Conservation (phyloP, 2,888 invertebrate species). For the Cylloceria caligata region DNA sequence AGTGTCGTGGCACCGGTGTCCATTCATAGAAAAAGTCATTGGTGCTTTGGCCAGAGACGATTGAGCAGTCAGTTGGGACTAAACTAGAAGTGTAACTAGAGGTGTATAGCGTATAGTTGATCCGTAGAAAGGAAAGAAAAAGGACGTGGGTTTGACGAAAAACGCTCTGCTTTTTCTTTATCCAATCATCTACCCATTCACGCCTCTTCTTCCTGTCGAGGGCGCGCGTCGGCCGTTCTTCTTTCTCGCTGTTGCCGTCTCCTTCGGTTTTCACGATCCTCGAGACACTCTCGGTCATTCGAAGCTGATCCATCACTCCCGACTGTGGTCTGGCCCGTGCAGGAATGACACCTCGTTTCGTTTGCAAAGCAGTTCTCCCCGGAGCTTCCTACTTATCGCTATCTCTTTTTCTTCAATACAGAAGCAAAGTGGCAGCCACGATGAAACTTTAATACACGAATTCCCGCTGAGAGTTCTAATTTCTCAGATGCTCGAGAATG, state of each 20-base stretch:
- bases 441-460: constrained; percentile 64
- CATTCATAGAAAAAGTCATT: constrained; percentile 18
- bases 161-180: constrained; percentile 78
- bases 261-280: constrained; percentile 14
- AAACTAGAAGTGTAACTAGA: too few species aligned
- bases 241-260: constrained; percentile 48
- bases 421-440: constrained; percentile 69
- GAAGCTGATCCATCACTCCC: constrained; percentile 74
- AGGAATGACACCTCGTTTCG: constrained; percentile 39
- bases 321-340: constrained; percentile 33
- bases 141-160: constrained; percentile 40
- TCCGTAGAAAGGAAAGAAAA: constrained; percentile 37
- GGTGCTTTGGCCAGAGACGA: constrained; percentile 15
- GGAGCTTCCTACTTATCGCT: constrained; percentile 24
- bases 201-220: constrained; percentile 72
- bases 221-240: constrained; percentile 55
- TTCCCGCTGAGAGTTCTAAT: constrained; percentile 70
- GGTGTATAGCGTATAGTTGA: neutral
- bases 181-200: constrained; percentile 83
- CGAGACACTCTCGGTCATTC: constrained; percentile 40
- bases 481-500: constrained; percentile 72
- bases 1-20: constrained; percentile 20
- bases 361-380: constrained; percentile 34
- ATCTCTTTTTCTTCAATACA: constrained; percentile 25
- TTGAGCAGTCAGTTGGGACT: constrained; percentile 32